Percentiles rank a stretch among this genome's conserved stretches.
Conservation (phyloP, 2,113 vertebrate genomes). For the Todiramphus chloris region DNA sequence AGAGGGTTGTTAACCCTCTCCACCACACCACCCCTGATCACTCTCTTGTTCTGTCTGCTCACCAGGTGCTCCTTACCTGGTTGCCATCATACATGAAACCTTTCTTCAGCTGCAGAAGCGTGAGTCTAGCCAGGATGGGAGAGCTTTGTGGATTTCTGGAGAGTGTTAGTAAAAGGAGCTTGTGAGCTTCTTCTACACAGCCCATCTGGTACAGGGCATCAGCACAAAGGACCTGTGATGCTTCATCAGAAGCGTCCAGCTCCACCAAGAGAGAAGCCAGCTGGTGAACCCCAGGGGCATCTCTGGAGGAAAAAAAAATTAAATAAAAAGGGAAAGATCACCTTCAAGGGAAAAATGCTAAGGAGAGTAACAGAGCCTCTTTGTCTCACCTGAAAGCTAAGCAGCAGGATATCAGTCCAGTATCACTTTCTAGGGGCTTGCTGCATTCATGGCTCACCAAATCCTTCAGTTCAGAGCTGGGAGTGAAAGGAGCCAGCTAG, state of each 20-base stretch:
- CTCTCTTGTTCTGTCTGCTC: not conserved
- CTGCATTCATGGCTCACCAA: not conserved
- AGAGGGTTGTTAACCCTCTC: not conserved
- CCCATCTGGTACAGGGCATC: conserved; percentile 89
- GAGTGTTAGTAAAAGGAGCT: conserved; percentile 77
- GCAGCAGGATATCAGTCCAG: not conserved
- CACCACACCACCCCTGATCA: too few species aligned
- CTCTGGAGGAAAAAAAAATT: conserved; percentile 61
- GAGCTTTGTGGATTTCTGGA: conserved; percentile 73
- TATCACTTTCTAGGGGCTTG: not conserved
- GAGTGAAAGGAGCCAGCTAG: not conserved
- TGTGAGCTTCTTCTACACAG: conserved; percentile 84
- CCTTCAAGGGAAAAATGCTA: not conserved
- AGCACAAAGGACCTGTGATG: conserved; percentile 80
- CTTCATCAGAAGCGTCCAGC: conserved; percentile 79
- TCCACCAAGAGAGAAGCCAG: conserved; percentile 85
- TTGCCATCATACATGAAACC: conserved; percentile 87
- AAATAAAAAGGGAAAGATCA: not conserved
- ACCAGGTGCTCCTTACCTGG: conserved; percentile 76
- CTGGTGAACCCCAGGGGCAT: conserved; percentile 83
- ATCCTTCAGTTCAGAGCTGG: not conserved
- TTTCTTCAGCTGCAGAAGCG: conserved; percentile 87
- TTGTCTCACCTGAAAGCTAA: not conserved
- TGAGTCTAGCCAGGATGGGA: conserved; percentile 84
- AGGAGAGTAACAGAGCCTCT: not conserved